Percentiles rank a stretch among this genome's conserved stretches.
Conservation (phyloP, 2,797 vertebrate genomes). For the Lepidocolaptes lacrymiger region DNA sequence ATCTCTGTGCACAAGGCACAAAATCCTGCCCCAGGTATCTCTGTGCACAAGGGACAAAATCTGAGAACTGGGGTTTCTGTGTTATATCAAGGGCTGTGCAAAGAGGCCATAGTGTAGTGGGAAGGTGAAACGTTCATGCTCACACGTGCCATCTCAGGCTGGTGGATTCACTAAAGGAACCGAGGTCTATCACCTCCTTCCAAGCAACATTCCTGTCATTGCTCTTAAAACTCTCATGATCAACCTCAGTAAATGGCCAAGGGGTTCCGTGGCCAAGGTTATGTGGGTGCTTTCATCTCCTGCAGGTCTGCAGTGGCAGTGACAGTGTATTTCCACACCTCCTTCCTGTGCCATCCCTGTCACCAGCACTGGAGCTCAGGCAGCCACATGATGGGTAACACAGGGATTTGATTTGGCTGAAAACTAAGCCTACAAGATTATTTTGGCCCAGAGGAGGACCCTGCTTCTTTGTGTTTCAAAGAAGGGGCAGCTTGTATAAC, state of each 20-base stretch:
- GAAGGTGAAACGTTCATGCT: not conserved
- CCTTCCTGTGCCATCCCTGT: accelerated
- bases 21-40: not conserved
- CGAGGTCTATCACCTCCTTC: not conserved
- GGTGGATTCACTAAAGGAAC: not conserved
- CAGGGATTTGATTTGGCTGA: not conserved
- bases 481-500: not conserved
- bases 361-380: not conserved
- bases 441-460: not conserved
- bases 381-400: accelerated
- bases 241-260: not conserved
- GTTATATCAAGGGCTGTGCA: not conserved
- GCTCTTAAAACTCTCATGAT: not conserved
- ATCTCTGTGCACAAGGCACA: not conserved
- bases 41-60: not conserved
- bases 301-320: not conserved
- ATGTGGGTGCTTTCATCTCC: accelerated
- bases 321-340: accelerated
- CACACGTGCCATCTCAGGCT: not conserved
- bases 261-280: accelerated
- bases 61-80: not conserved
- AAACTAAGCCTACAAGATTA: not conserved
- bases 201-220: not conserved
- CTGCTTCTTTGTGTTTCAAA: not conserved
- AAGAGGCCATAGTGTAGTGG: not conserved